Conservation (phyloP, 1,140 invertebrate genomes). For the Solenopsis invicta region DNA sequence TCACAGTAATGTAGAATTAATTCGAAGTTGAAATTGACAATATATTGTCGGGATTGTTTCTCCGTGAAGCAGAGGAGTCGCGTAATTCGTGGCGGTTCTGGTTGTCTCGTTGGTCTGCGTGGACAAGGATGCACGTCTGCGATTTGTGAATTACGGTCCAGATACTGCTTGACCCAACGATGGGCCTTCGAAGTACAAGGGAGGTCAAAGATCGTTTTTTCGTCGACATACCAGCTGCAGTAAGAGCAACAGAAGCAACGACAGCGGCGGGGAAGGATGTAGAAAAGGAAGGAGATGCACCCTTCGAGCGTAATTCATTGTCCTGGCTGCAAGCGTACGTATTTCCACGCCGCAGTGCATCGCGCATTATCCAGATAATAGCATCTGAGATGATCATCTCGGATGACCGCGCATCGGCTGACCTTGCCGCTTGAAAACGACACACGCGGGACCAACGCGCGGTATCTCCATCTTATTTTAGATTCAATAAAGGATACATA, state of each 20-base stretch:
- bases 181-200: constrained; percentile 35
- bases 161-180: constrained; percentile 61
- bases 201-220: constrained; percentile 71
- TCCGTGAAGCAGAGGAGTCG: constrained; percentile 15
- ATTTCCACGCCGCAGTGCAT: constrained; percentile 64
- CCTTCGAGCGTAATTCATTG: constrained; percentile 79
- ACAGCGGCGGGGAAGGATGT: constrained; percentile 50
- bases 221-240: constrained; percentile 9
- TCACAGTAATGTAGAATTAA: background rate
- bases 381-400: constrained; percentile 80
- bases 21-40: constrained; percentile 37
- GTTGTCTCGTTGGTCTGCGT: constrained; percentile 54
- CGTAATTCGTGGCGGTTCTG: constrained; percentile 63
- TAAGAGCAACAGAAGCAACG: constrained; percentile 36
- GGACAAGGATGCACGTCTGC: constrained; percentile 58
- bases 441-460: constrained; percentile 50
- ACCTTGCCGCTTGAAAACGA: constrained; percentile 74
- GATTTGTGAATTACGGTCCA: constrained; percentile 75
- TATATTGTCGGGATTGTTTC: constrained; percentile 43
- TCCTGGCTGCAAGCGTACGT: constrained; percentile 70
- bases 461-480: constrained; percentile 76
- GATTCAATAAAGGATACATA: constrained; percentile 77
- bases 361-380: constrained; percentile 81
- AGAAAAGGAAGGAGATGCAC: constrained; percentile 59
- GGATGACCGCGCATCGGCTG: constrained; percentile 77